These are phyloP conservation scores for Neoascia interrupta DNA, from an alignment of 2,888 invertebrate genomes.

Conservation along the genomic window DNA sequence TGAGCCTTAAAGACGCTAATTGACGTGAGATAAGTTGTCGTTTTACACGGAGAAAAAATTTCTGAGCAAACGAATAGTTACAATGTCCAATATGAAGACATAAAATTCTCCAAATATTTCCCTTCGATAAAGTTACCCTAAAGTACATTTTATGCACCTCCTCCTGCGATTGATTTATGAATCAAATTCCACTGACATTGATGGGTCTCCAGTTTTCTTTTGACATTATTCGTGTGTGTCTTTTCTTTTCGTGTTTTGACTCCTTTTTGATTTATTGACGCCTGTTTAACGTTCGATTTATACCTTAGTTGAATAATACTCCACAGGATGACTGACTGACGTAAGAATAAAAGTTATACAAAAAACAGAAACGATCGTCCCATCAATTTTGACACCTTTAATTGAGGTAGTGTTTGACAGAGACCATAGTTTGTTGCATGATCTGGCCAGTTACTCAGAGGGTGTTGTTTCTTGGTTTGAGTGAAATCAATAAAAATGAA, in stretches of 20 bases:
- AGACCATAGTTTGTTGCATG: conserved; percentile 38
- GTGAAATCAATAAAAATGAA: conserved; percentile 40
- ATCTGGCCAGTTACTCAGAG: no score
- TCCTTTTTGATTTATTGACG: conserved; percentile 57
- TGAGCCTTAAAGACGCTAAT: conserved; percentile 70
- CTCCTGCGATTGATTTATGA: conserved; percentile 66
- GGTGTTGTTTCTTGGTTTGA: no score
- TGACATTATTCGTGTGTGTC: conserved; percentile 4
- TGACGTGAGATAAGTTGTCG: conserved; percentile 62
- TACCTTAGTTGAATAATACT: no score
- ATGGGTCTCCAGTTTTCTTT: conserved; percentile 33
- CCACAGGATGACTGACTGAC: no score
- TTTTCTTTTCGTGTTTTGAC: conserved; percentile 46
- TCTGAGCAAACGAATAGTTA: no score
- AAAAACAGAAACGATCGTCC: conserved; percentile 41
- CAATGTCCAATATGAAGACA: conserved; percentile 51
- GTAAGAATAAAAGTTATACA: no score
- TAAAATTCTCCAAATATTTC: conserved; percentile 39
- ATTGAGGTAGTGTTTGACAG: conserved; percentile 61
- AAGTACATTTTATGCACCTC: conserved; percentile 4
- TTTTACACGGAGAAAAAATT: no score
- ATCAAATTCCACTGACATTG: conserved; percentile 57
- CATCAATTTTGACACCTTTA: conserved; percentile 67
- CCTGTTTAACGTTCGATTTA: no score
- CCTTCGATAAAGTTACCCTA: not conserved